Evolutionary conservation across 2,888 invertebrate genomes (phyloP).

Genomic region (Nephrotoma guestfalica): DNA sequence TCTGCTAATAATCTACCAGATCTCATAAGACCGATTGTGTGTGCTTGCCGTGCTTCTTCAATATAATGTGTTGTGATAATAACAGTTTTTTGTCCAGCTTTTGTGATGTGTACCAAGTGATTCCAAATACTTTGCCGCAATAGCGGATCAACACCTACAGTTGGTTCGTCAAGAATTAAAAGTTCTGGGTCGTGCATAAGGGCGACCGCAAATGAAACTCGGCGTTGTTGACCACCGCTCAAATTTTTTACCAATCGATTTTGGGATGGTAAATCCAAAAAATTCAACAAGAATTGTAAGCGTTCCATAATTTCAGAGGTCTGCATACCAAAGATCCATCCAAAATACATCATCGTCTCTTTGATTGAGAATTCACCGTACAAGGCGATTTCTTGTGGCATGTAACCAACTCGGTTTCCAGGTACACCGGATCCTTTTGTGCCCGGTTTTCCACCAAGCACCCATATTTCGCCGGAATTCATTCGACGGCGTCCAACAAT

Average conservation of each 20-base stretch:
- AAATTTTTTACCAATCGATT: constrained; percentile 66
- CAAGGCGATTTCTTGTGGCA: constrained; percentile 87
- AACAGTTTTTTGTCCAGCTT: constrained; percentile 81
- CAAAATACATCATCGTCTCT: constrained; percentile 94
- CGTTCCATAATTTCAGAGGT: constrained; percentile 65
- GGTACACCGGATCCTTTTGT: constrained; percentile 82
- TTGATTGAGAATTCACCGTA: constrained; percentile 87
- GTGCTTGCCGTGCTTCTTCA: constrained; percentile 85
- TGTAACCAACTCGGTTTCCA: constrained; percentile 90
- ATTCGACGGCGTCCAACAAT: constrained; percentile 77
- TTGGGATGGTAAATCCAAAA: constrained; percentile 78
- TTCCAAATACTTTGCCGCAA: constrained; percentile 89
- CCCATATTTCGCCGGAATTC: constrained; percentile 77
- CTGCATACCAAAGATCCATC: constrained; percentile 89
- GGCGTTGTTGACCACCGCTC: constrained; percentile 80
- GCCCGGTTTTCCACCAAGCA: constrained; percentile 81
- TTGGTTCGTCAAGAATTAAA: constrained; percentile 83
- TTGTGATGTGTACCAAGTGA: constrained; percentile 78
- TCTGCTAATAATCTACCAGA: constrained; percentile 83
- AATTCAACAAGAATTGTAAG: constrained; percentile 72
- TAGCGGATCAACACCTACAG: constrained; percentile 84
- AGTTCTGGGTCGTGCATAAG: constrained; percentile 86
- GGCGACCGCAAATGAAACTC: constrained; percentile 84
- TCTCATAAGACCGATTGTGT: constrained; percentile 86
- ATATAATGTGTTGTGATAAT: constrained; percentile 90